Evolutionary conservation across 37 sponge, comb jelly and placozoan species (phyloP).

Genomic region (Spongilla lacustris): DNA sequence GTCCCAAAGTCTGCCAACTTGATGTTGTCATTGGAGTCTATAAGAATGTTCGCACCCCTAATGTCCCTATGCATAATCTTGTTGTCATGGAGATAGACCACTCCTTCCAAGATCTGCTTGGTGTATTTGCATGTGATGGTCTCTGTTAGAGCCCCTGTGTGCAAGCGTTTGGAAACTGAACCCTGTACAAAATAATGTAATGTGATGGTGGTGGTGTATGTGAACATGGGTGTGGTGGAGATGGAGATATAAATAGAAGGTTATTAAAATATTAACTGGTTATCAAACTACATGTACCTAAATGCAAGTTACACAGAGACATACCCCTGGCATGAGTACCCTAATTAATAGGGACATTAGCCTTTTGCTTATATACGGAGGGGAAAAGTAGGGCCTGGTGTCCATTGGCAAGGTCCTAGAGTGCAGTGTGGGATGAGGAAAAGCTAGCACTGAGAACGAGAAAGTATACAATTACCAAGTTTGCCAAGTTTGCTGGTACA

Average conservation of each 20-base stretch:
- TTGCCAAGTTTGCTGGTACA: too few relatives aligned
- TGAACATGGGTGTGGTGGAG: background rate
- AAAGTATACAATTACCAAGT: too few relatives aligned
- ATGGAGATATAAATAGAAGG: too few relatives aligned
- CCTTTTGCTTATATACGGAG: too few relatives aligned
- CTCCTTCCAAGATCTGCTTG: constrained; percentile 88
- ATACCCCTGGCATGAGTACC: too few relatives aligned
- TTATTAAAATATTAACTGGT: too few relatives aligned
- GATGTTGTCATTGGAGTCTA: constrained; percentile 85
- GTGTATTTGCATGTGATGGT: constrained; percentile 87
- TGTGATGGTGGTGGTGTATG: background rate
- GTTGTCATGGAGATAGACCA: constrained; percentile 87
- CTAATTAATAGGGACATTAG: too few relatives aligned
- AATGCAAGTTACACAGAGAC: too few relatives aligned
- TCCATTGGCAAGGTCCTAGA: too few relatives aligned
- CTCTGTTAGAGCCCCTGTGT: constrained; percentile 86
- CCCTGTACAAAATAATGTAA: constrained; percentile 50
- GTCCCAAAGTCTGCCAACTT: constrained; percentile 99
- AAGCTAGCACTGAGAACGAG: too few relatives aligned
- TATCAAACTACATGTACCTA: constrained; percentile 17
- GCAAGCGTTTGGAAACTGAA: constrained; percentile 78
- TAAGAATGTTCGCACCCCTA: constrained; percentile 94
- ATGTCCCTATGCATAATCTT: constrained; percentile 92
- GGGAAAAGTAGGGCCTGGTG: too few relatives aligned
- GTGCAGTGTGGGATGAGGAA: too few relatives aligned